Evolutionary conservation across 1,140 invertebrate species (phyloP), one percentile per base, ranked within the genome.

Genomic region (Lucilia sericata): DNA sequence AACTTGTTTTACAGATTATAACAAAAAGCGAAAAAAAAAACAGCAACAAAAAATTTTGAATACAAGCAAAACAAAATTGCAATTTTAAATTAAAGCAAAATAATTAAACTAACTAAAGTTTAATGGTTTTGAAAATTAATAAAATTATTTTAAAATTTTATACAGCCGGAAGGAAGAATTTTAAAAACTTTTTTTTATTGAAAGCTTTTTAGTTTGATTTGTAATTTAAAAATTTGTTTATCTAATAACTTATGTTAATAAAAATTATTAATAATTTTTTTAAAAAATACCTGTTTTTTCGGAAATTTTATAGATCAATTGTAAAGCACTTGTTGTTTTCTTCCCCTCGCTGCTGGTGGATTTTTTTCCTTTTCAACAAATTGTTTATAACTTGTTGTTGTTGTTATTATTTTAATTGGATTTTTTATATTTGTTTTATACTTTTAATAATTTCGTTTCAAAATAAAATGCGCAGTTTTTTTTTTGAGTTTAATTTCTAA

Each of bases 1-100:
- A 84, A 84, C 80, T 70, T 84, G 80, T 60, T 82, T 47, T 30
- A 8, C n/a, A 3, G 75, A 78, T 78, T 47, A 42, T 30, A 30
- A n/a, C n/a, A n/a, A 42, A 78, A 60, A 70, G 19, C 65, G 21
- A 5, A 55, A 55, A n/a, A 55, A n/a, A n/a, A 76, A 75, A 75
- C 74, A 34, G 30, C 42, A 42, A 42, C 42, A 42, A 42, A 36
- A 3, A 36, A 42, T 8, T 42, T 42, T 42, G 25, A 30, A 42
- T 10, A 42, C 2, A 42, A 42, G 42, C 5, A 42, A 42, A 7
- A 42, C 5, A 13, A 76, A 42, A 42, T 76, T 76, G 74, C 74
- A 76, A n/a, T 76, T 76, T 82, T n/a, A 49, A 51, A 25, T 82
- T 81, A 42, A 25, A 82, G 21, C 19, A 21, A 42, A 81, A 19